Evolutionary conservation across 2,888 invertebrate species (phyloP).

Genomic region (Watsonalla binaria): DNA sequence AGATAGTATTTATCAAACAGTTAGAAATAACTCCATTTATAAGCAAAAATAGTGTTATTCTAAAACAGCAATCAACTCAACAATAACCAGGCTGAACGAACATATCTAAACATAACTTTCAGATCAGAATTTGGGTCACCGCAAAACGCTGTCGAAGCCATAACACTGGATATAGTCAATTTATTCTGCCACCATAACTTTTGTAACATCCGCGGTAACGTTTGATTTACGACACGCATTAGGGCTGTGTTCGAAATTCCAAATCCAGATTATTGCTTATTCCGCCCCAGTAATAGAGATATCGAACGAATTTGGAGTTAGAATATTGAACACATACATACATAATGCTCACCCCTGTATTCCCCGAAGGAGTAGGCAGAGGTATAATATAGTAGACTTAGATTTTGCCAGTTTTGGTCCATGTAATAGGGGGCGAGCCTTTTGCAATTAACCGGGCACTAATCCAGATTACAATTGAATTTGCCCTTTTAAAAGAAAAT

Average conservation of each 20-base stretch:
- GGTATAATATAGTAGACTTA: no score
- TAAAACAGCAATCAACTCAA: not conserved
- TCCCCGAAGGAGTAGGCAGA: no score
- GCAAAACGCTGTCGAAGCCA: constrained; percentile 19
- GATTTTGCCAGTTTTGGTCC: no score
- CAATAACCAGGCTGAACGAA: not conserved
- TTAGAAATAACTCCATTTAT: no score
- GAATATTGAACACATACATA: no score
- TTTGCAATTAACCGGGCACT: no score
- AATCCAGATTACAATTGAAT: no score
- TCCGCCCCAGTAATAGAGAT: constrained; percentile 20
- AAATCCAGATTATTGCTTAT: constrained; percentile 32
- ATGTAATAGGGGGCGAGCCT: no score
- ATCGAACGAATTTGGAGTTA: constrained; percentile 8
- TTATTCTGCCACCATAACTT: constrained; percentile 57
- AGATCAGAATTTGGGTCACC: constrained; percentile 22
- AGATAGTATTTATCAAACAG: no score
- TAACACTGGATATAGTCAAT: constrained; percentile 47
- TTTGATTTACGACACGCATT: constrained; percentile 50
- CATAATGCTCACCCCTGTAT: no score
- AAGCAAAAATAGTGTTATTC: not conserved
- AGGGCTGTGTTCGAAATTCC: constrained; percentile 31
- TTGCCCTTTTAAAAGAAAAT: no score
- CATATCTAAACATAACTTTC: not conserved
- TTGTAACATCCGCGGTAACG: constrained; percentile 48